Evolutionary conservation across 2,113 vertebrate species (phyloP), one percentile per base, ranked within the genome.

Genomic region (Oreochromis aureus): DNA sequence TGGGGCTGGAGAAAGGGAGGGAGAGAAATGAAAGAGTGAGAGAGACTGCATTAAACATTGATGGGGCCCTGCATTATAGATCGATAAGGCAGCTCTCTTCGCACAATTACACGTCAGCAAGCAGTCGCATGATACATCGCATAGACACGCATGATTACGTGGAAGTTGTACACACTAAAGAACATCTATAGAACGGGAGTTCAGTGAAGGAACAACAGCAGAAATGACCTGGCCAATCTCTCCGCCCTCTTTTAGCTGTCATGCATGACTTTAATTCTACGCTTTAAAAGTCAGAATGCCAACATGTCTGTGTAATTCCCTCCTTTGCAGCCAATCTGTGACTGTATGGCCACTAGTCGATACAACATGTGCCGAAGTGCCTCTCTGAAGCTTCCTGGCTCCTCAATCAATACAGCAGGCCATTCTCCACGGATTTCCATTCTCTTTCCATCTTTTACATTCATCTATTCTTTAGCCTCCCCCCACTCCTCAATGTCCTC

Each of bases 1-100:
- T 69, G 63, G 87, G 48, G 76, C 41, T 48, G 36, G 84, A 80
- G 71, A 46, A 54, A 81, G 87, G 13, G 82, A 79, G 86, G 39
- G 87, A 71, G 79, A 85, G 81, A 86, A 90, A 92, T 90, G 90
- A 91, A 86, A 46, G 88, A 90, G 86, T 19, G 66, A 91, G 91
- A 76, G 92, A 79, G 94, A 93, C 93, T 92, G 90, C 94, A 96
- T 96, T 95, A 95, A 96, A 95, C 92, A 96, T 96, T 96, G 95
- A 96, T 95, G 94, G 85, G 91, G 87, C 88, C 91, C 88, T 46
- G 92, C 76, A 59, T 92, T 89, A 73, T 61, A 27, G 93, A 95
- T 96, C 95, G 87, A 96, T 96, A 94, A 84, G 86, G 88, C 89
- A 90, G 92, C 91, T 87, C 93, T 94, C 92, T 95, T 94, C 91